A percentile compares a stretch with the other conserved stretches of the same genome.
These are phyloP conservation scores for Lanistes nyassanus DNA, from an alignment of 1,140 invertebrate species.

Conservation along the genomic window DNA sequence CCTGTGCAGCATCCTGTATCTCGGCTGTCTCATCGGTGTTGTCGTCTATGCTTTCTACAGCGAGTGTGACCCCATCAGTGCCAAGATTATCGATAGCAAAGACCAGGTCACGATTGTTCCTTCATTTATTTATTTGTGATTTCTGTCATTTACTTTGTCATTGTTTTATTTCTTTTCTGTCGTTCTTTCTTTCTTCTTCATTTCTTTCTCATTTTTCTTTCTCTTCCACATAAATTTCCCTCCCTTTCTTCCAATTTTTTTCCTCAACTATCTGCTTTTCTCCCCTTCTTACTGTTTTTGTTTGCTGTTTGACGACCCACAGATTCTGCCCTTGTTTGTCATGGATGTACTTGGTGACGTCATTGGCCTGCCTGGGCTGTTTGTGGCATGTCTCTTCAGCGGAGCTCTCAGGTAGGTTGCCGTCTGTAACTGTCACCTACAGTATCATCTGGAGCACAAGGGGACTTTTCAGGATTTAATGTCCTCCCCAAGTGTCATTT, in stretches of 20 bases:
- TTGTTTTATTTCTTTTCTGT: neutral
- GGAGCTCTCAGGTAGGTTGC: slow-evolving; percentile 79
- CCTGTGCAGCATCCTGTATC: slow-evolving; percentile 82
- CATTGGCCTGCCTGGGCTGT: slow-evolving; percentile 84
- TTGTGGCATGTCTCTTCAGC: slow-evolving; percentile 88
- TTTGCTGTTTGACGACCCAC: slow-evolving; percentile 44
- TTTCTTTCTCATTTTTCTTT: neutral
- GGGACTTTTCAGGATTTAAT: too few species aligned
- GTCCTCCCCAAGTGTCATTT: too few species aligned
- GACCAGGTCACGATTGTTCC: slow-evolving; percentile 64
- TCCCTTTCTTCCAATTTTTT: too few species aligned
- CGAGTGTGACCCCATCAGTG: slow-evolving; percentile 82
- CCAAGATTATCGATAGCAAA: slow-evolving; percentile 69
- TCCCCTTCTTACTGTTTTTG: neutral
- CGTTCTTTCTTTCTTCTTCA: neutral
- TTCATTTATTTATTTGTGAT: neutral
- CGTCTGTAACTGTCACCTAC: neutral
- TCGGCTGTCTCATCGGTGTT: slow-evolving; percentile 82
- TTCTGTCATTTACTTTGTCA: neutral
- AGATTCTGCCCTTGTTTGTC: slow-evolving; percentile 85
- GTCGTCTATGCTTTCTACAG: slow-evolving; percentile 84
- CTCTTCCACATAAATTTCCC: too few species aligned
- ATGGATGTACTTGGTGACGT: slow-evolving; percentile 80
- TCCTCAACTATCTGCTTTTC: too few species aligned
- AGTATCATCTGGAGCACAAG: too few species aligned